phyloP scores from a whole-genome alignment of 2,888 invertebrate species.

The Leptopterna dolabrata region DNA sequence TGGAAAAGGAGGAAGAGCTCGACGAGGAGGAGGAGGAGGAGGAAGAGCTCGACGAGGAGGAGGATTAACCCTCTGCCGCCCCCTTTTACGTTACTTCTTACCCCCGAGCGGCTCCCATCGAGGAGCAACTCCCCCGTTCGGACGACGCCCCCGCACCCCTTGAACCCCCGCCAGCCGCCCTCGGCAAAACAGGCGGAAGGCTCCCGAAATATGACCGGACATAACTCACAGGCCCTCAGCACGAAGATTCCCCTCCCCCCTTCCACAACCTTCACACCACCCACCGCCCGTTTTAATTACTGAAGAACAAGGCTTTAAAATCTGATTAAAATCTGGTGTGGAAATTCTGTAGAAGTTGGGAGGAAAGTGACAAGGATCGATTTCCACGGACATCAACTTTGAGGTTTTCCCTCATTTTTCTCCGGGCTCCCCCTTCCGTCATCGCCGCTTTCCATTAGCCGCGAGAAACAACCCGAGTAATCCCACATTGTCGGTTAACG shows the following conservation, averaged over 20 bases:
- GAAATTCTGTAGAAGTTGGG: background rate
- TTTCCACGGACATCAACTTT: background rate
- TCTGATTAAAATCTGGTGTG: conserved; percentile 16
- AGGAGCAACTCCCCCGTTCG: background rate
- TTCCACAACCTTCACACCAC: background rate
- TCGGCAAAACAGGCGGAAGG: background rate
- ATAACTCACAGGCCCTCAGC: conserved; percentile 7
- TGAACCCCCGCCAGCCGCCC: background rate
- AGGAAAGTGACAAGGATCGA: conserved; percentile 2
- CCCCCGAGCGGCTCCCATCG: background rate
- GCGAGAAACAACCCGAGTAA: background rate
- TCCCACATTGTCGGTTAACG: too few species aligned
- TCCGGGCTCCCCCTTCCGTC: background rate
- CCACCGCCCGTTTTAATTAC: background rate
- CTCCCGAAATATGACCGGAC: conserved; percentile 28
- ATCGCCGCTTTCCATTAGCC: background rate
- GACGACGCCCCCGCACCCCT: background rate
- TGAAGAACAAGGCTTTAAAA: conserved; percentile 24
- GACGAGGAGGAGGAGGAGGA: background rate
- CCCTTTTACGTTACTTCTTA: background rate
- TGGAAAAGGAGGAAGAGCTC: background rate
- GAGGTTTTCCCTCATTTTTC: conserved; percentile 1
- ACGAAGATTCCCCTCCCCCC: background rate
- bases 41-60: background rate
- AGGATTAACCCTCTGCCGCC: conserved; percentile 15